phyloP scores from a whole-genome alignment of 2,797 vertebrate genomes.

The Megalops cyprinoides region DNA sequence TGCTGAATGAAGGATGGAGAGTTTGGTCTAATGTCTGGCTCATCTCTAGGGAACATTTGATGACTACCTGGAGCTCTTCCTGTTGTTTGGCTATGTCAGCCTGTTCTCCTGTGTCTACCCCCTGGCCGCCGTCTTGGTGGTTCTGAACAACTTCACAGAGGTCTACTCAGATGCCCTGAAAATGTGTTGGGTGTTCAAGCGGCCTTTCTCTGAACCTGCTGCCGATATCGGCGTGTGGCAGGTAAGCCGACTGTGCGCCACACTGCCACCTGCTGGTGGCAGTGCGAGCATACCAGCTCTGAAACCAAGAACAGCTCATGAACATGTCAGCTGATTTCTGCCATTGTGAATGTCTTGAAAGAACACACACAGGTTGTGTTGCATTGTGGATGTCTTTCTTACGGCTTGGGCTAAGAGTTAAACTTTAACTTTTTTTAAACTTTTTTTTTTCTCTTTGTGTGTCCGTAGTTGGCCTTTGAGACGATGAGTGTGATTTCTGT shows the following conservation, averaged over 20 bases:
- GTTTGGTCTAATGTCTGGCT: constrained; percentile 13
- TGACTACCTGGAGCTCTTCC: constrained; percentile 94
- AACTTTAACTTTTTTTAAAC: neutral
- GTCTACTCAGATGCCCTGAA: constrained; percentile 95
- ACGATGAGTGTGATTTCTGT: constrained; percentile 94
- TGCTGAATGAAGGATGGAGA: neutral
- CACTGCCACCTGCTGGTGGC: too few species aligned
- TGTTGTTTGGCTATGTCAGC: constrained; percentile 96
- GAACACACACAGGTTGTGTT: neutral
- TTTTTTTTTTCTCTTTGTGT: neutral
- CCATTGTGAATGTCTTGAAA: neutral
- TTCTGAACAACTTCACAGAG: constrained; percentile 94
- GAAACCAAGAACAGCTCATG: constrained; percentile 29
- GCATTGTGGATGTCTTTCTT: neutral
- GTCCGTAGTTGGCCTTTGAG: constrained; percentile 92
- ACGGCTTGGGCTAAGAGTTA: neutral
- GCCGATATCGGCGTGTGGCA: constrained; percentile 95
- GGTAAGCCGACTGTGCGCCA: too few species aligned
- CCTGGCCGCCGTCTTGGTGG: constrained; percentile 90
- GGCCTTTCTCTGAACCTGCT: constrained; percentile 90
- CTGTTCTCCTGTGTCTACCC: constrained; percentile 97
- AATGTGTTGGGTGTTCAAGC: constrained; percentile 93
- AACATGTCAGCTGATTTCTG: neutral
- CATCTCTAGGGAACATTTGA: constrained; percentile 91
- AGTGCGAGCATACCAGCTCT: neutral